Base-by-base conservation (phyloP, 1,140 invertebrate species). In the Grapholita molesta region DNA sequence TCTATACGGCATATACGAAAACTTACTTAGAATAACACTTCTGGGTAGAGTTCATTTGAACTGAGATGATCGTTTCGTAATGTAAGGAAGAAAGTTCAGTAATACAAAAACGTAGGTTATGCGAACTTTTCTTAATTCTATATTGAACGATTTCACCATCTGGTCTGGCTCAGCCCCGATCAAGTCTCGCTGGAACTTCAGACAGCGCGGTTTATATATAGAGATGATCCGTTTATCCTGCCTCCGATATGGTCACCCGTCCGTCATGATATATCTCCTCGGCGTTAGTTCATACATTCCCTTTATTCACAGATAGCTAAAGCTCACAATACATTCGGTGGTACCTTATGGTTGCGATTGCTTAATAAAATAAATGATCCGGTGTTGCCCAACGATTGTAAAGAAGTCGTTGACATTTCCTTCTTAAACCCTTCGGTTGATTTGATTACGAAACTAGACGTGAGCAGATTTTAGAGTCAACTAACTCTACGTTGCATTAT, bases 401-500 rank as follows among this genome's bases (percentile, higher is more conserved):
- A 61, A 55, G 53, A 55, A 61, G 28, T 61, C 55, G 55, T 61
- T 61, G 55, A 61, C 55, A 61, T 61, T 61, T 61, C 55, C 55
- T 61, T 28, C 25, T 61, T 32, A 30, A 61, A 61, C 25, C 25
- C 25, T 61, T 61, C 0, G 55, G 11, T 15, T 32, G 55, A 61
- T 61, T 61, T 32, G 55, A 9, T 61, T 61, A 61, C 15, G 24
- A 61, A 61, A 61, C 25, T 28, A 32, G 55, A 48, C 18, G 15
- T 21, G 6, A 48, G 18, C 42, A 18, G 15, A 42, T 15, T 42
- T 21, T 7, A 48, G 38, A 8, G 33, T 11, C 28, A 4, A 30
- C 7, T 4, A n/a, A 12, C 1, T 2, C 33, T n/a, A 38, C 6
- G 38, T 18, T 48, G 38, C 2, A 15, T 48, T 48, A 8, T 48